phyloP scores from a whole-genome alignment of 1,140 invertebrate genomes.

The Scaptodrosophila lebanonensis region DNA sequence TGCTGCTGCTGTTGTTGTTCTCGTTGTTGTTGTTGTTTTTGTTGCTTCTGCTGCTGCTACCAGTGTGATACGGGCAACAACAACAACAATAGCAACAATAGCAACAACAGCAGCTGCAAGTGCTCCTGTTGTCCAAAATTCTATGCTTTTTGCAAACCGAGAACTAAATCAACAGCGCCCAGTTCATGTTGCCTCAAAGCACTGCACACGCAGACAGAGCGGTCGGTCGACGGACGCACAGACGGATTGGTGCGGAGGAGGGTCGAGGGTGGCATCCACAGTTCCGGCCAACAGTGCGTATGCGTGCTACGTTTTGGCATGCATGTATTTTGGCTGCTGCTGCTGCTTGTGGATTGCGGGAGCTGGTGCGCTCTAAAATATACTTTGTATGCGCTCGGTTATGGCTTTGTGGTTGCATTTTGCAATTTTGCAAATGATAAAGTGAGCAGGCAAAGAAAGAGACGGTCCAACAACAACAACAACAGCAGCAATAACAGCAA shows the following conservation, averaged over 20 bases:
- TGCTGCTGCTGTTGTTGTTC: conserved; percentile 21
- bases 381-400: conserved; percentile 65
- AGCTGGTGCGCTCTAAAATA: conserved; percentile 41
- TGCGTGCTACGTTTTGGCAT: conserved; percentile 33
- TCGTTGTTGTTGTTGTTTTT: conserved; percentile 3
- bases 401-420: conserved; percentile 72
- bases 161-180: conserved; percentile 59
- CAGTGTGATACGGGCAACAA: conserved; percentile 31
- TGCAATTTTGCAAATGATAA: conserved; percentile 74
- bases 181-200: conserved; percentile 12
- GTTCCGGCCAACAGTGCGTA: conserved; percentile 56
- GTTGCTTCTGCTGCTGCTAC: conserved; percentile 3
- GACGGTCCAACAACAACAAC: not conserved
- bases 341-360: too few relatives aligned
- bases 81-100: conserved; percentile 27
- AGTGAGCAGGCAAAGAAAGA: conserved; percentile 45
- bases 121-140: conserved; percentile 33
- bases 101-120: conserved; percentile 9
- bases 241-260: conserved; percentile 4
- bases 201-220: too few relatives aligned
- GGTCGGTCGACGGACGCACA: conserved; percentile 21
- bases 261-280: conserved; percentile 14
- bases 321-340: not conserved
- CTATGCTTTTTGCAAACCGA: conserved; percentile 46
- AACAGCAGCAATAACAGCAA: not conserved